These are phyloP conservation scores for Athetis lepigone DNA, from an alignment of 2,888 invertebrate genomes.

Conservation along the genomic window DNA sequence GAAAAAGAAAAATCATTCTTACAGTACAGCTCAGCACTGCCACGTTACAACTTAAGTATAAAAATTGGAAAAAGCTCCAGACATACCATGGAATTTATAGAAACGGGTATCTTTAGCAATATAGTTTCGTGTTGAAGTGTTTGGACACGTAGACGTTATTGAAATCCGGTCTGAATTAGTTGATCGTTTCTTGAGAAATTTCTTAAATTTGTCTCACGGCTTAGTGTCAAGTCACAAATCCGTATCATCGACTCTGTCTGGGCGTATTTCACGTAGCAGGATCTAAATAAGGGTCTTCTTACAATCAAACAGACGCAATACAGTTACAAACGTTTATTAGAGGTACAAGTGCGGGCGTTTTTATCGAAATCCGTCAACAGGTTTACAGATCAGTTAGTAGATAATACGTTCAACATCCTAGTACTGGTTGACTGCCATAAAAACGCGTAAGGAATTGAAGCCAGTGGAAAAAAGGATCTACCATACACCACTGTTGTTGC, in stretches of 20 bases:
- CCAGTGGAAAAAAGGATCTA: constrained; percentile 16
- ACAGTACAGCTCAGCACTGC: constrained; percentile 75
- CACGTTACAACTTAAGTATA: constrained; percentile 81
- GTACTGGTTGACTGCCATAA: constrained; percentile 23
- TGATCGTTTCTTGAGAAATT: neutral
- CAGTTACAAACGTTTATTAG: constrained; percentile 47
- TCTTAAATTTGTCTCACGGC: neutral
- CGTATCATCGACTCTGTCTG: neutral
- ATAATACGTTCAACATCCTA: constrained; percentile 5
- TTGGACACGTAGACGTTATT: constrained; percentile 68
- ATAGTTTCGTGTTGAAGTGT: constrained; percentile 58
- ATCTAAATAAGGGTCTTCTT: constrained; percentile 5
- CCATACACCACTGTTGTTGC: constrained; percentile 15
- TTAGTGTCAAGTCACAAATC: neutral
- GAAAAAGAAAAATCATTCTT: constrained; percentile 78
- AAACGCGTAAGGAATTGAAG: constrained; percentile 17
- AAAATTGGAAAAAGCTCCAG: constrained; percentile 82
- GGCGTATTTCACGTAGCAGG: constrained; percentile 1
- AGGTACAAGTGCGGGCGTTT: constrained; percentile 27
- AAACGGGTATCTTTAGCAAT: constrained; percentile 72
- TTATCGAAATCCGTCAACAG: constrained; percentile 21
- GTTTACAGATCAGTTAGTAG: constrained; percentile 24
- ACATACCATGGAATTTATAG: constrained; percentile 76
- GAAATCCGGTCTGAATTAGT: neutral
- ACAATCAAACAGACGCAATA: constrained; percentile 41